Percentiles rank a stretch among this genome's conserved stretches.
Evolutionary conservation across 2,888 invertebrate genomes (phyloP).

Genomic region (Petrolisthes manimaculis): DNA sequence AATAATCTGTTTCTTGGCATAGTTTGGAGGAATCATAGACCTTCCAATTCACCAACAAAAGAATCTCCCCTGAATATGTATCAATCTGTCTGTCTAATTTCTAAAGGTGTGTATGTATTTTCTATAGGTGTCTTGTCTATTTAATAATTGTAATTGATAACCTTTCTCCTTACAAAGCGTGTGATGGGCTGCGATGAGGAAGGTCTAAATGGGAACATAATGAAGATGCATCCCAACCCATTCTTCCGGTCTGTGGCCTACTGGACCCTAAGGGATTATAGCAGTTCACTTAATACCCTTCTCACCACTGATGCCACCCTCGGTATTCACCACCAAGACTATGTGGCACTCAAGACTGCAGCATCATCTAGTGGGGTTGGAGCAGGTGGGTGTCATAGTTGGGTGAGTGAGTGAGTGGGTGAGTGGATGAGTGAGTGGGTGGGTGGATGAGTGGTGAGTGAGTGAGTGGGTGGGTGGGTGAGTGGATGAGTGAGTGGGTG

Average conservation of each 20-base stretch:
- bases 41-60: no score
- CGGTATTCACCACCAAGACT: constrained; percentile 81
- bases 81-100: no score
- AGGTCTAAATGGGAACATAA: constrained; percentile 79
- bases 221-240: constrained; percentile 90
- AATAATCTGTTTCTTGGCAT: no score
- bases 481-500: background rate
- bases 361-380: constrained; percentile 69
- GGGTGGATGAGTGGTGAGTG: background rate
- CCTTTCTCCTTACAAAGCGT: constrained; percentile 67
- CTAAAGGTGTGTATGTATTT: no score
- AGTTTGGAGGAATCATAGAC: no score
- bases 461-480: constrained; percentile 68
- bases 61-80: no score
- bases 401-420: background rate
- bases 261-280: constrained; percentile 95
- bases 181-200: constrained; percentile 76
- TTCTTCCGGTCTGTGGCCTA: constrained; percentile 97
- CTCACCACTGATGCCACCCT: constrained; percentile 78
- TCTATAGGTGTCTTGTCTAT: no score
- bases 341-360: constrained; percentile 67
- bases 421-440: background rate
- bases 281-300: constrained; percentile 87
- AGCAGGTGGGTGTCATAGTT: constrained; percentile 69
- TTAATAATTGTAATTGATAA: no score